These are phyloP conservation scores for Littorina saxatilis DNA, from an alignment of 1,140 invertebrate species.

Conservation along the genomic window DNA sequence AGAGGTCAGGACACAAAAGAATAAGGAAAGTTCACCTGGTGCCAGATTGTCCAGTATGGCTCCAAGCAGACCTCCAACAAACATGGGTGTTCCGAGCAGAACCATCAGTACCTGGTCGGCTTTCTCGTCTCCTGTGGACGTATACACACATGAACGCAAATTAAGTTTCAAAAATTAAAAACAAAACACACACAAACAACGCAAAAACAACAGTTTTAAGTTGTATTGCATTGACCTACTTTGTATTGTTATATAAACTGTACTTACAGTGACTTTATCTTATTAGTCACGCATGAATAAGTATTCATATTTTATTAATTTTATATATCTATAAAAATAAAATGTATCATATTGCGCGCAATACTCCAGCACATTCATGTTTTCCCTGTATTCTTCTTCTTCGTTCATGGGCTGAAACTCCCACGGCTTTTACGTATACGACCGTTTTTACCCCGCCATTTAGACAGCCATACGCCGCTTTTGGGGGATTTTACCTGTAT, in stretches of 20 bases:
- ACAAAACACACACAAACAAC: too few relatives aligned
- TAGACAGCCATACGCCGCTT: too few relatives aligned
- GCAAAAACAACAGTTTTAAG: too few relatives aligned
- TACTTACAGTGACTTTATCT: not conserved
- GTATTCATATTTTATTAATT: too few relatives aligned
- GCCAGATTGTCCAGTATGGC: conserved; percentile 90
- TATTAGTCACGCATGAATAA: too few relatives aligned
- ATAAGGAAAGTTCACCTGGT: conserved; percentile 80
- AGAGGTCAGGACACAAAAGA: not conserved
- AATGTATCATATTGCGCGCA: too few relatives aligned
- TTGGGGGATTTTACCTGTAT: conserved; percentile 42
- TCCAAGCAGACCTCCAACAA: conserved; percentile 87
- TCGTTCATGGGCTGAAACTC: too few relatives aligned
- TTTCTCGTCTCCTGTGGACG: conserved; percentile 66
- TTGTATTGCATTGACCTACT: not conserved
- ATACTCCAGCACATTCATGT: not conserved
- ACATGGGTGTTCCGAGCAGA: conserved; percentile 88
- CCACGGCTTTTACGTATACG: too few relatives aligned
- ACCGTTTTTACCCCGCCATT: too few relatives aligned
- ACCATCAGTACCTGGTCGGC: conserved; percentile 86
- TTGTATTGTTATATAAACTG: not conserved
- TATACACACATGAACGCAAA: not conserved
- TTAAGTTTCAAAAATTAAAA: too few relatives aligned
- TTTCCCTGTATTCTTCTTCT: not conserved
- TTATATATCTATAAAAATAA: too few relatives aligned